These are phyloP conservation scores for Drosophila sulfurigaster DNA, from an alignment of 1,140 invertebrate species.

Conservation along the genomic window DNA sequence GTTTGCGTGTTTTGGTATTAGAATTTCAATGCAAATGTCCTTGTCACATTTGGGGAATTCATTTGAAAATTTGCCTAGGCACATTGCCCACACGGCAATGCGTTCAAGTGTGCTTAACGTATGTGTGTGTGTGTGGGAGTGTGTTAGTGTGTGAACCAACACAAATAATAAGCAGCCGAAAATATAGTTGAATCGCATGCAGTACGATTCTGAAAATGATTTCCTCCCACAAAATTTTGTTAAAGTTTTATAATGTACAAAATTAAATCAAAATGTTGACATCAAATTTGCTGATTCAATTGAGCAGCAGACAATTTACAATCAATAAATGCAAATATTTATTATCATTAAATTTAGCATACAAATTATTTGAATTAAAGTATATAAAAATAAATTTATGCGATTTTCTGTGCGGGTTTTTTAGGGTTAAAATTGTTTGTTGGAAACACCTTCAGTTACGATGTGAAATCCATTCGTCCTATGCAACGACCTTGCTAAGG, in stretches of 20 bases:
- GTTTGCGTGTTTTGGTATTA: conserved; percentile 61
- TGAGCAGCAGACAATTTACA: conserved; percentile 1
- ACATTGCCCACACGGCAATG: conserved; percentile 48
- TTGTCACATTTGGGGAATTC: conserved; percentile 81
- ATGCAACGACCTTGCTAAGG: conserved; percentile 13
- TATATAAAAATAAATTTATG: background rate
- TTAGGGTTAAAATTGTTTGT: background rate
- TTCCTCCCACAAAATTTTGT: conserved; percentile 37
- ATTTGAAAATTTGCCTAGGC: conserved; percentile 64
- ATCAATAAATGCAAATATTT: conserved; percentile 4
- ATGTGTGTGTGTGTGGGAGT: background rate
- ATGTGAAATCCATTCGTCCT: conserved; percentile 4
- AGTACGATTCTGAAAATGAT: conserved; percentile 26
- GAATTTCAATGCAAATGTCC: conserved; percentile 78
- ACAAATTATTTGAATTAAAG: background rate
- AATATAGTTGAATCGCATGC: conserved; percentile 40
- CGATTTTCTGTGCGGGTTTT: background rate
- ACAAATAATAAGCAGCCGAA: conserved; percentile 65
- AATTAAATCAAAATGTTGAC: conserved; percentile 2
- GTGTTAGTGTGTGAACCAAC: conserved; percentile 16
- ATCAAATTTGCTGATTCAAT: background rate
- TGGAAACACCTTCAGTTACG: background rate
- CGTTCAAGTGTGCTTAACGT: conserved; percentile 29
- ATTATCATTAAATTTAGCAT: background rate
- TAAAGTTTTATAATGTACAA: conserved; percentile 14